Evolutionary conservation across 2,797 vertebrate genomes (phyloP).

Genomic region (Mallotus villosus): DNA sequence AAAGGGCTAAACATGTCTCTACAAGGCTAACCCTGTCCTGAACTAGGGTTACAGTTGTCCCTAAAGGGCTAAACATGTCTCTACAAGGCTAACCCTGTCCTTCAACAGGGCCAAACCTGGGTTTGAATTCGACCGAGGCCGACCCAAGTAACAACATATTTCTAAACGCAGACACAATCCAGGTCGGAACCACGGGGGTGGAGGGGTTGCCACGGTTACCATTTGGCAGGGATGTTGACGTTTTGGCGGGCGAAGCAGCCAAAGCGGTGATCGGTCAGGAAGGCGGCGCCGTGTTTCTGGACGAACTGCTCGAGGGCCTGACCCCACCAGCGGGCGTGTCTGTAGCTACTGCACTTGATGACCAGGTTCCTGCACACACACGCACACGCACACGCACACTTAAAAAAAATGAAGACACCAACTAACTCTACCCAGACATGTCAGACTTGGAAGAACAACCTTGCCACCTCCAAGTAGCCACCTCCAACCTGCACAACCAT

Average conservation of each 20-base stretch:
- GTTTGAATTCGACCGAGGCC: too few relatives aligned
- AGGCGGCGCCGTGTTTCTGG: conserved; percentile 81
- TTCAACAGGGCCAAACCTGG: too few relatives aligned
- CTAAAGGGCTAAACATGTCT: too few relatives aligned
- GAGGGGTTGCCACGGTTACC: conserved; percentile 70
- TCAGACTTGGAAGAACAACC: not conserved
- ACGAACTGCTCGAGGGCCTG: conserved; percentile 89
- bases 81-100: too few relatives aligned
- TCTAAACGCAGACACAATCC: too few relatives aligned
- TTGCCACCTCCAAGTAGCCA: not conserved
- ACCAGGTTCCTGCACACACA: conserved; percentile 81
- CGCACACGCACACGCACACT: conserved; percentile 12
- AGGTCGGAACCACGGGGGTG: not conserved
- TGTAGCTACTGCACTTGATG: conserved; percentile 92
- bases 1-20: too few relatives aligned
- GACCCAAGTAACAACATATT: too few relatives aligned
- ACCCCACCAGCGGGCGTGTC: conserved; percentile 96
- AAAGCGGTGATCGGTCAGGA: conserved; percentile 89
- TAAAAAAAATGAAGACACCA: not conserved
- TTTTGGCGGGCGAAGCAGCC: conserved; percentile 87
- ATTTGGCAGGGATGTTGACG: conserved; percentile 85
- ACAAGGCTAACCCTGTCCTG: too few relatives aligned
- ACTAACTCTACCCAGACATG: conserved; percentile 51
- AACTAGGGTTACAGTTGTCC: too few relatives aligned
- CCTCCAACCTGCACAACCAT: not conserved